Conservation (phyloP, 37 sponge, comb jelly and placozoan genomes). For the Eunapius fragilis region DNA sequence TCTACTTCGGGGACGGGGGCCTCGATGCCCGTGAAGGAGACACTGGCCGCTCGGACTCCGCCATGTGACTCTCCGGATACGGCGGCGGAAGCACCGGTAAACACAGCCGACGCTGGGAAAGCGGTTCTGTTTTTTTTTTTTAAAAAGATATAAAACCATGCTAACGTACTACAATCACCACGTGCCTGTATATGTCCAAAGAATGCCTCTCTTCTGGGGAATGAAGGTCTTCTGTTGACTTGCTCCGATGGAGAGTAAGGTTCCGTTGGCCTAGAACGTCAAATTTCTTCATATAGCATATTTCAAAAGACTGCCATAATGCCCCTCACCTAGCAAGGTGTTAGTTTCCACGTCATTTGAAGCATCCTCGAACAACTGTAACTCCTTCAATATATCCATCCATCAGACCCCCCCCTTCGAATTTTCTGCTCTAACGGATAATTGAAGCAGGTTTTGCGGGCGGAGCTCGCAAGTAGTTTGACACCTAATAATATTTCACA, state of each 20-base stretch:
- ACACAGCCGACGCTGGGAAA: not conserved
- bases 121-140: not conserved
- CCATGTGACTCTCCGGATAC: not conserved
- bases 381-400: conserved; percentile 49
- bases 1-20: conserved; percentile 4
- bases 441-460: not conserved
- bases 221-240: conserved; percentile 18
- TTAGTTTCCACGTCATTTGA: not conserved
- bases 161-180: not conserved
- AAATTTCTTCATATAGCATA: not conserved
- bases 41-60: not conserved
- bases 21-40: not conserved
- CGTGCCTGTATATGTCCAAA: conserved; percentile 17
- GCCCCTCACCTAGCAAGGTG: conserved; percentile 1
- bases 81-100: not conserved
- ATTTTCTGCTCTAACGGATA: not conserved
- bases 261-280: not conserved
- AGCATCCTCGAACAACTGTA: conserved; percentile 7
- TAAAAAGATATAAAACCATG: not conserved
- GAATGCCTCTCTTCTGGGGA: not conserved
- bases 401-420: not conserved
- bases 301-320: not conserved
- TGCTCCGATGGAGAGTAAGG: conserved; percentile 12
- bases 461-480: not conserved
- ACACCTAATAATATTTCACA: not conserved